These are phyloP conservation scores for Anoura caudifer DNA, from an alignment of 2,113 vertebrate genomes.

Conservation along the genomic window DNA sequence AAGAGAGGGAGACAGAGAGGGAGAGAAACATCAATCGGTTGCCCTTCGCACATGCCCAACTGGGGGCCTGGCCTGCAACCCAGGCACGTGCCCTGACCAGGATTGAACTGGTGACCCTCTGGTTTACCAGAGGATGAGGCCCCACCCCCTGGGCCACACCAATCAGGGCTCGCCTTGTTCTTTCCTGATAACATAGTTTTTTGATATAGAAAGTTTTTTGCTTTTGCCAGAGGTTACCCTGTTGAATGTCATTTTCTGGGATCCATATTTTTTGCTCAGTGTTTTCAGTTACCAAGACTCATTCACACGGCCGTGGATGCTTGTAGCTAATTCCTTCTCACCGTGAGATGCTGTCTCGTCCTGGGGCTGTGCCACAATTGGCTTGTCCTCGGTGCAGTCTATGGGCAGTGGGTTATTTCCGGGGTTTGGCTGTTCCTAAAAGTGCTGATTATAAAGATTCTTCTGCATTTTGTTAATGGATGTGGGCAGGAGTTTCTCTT, in stretches of 20 bases:
- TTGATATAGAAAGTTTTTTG: background rate
- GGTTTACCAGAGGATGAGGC: too few relatives aligned
- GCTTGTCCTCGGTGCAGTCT: background rate
- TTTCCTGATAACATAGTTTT: too few relatives aligned
- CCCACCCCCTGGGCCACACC: too few relatives aligned
- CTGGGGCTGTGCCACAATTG: accelerated
- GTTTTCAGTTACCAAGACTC: background rate
- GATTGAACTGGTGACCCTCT: too few relatives aligned
- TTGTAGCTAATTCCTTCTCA: background rate
- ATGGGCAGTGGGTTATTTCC: too few relatives aligned
- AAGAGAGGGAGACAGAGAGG: too few relatives aligned
- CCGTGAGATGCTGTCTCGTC: accelerated
- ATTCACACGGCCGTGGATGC: accelerated
- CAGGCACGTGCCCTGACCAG: too few relatives aligned
- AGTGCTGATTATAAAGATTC: background rate
- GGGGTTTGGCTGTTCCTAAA: background rate
- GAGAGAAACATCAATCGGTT: too few relatives aligned
- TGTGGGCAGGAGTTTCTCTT: background rate
- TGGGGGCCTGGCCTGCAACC: too few relatives aligned
- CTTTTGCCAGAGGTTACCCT: background rate
- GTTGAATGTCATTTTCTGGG: background rate
- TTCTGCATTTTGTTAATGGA: background rate
- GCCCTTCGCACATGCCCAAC: too few relatives aligned
- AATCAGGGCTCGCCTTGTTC: too few relatives aligned
- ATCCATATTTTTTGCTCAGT: background rate